Base-by-base conservation (phyloP, 2,888 invertebrate genomes). In the Drosophila rubida region DNA sequence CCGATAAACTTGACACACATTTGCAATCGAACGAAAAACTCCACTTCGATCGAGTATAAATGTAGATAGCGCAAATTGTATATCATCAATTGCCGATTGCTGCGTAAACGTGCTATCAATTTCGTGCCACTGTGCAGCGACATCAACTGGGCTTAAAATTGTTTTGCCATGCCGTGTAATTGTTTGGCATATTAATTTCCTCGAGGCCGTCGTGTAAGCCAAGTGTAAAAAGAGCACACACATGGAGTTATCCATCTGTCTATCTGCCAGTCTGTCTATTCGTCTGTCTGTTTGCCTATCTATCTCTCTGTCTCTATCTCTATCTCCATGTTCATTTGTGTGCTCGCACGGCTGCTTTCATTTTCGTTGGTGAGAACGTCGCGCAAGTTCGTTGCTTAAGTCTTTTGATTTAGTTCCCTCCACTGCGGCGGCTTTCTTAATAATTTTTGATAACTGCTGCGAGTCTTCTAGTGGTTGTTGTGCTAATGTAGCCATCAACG, bases 61-160 rank as follows among this genome's bases (percentile, higher is more conserved):
- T 32, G 35, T 14, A 14, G 13, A 37, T 37, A 37, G 13, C 35
- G 7, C 2, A 13, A 37, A 37, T 37, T 37, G 7, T 37, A 37
- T 14, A 14, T 37, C 13, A 37, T 37, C 35, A 37, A 37, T 37
- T 37, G 35, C 14, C 13, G 6, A 23, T 50, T 45, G 27, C 11
- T 45, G 23, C 25, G 23, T 13, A 9, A 7, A 11, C 11, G 39
- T 37, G 22, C 11, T 41, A 53, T 5, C 6, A 30, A 8, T 19
- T 49, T 66, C 22, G 35, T 37, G 30, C 67, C 83, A 81, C 78
- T 82, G 83, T 76, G 68, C 78, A 68, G 41, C 80, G 69, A 76
- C 78, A 84, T 79, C 68, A 84, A 82, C 62, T 84, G 84, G 81
- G 82, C 81, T 84, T 80, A 78, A 82, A 81, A 84, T 82, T 78